Base-by-base conservation (phyloP, 2,888 invertebrate species). In the Scelioninae gen. 1 region DNA sequence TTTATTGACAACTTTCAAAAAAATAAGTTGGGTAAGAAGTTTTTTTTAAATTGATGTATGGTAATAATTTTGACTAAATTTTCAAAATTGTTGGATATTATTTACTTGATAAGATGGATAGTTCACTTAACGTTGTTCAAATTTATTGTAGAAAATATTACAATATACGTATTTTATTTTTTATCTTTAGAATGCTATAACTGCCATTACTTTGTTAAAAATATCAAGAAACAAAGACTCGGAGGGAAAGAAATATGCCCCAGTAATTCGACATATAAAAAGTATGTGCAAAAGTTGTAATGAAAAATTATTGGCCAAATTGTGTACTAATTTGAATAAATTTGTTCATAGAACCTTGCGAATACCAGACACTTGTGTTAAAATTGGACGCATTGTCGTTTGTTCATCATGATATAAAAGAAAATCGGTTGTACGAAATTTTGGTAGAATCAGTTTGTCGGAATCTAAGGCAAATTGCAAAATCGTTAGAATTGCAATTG, bases 371-470 rank as follows among this genome's bases (percentile, higher is more conserved):
- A 85, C 94, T 96, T 91, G 94, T 95, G 10, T 89, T 96, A 51
- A 93, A 94, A 88, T 93, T 97, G 78, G 96, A 97, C 91, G 94
- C 95, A 0, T 92, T 97, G 88, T 95, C 96, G 0, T 94, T 96
- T 89, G 94, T 96, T 8, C 95, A 95, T 87, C 93, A 94, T 71
- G 94, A 94, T 84, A 94, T 95, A 0, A 95, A 94, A 87, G 91
- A 95, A 45, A 92, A 94, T 75, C 94, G 95, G 51, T 90, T 97
- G 0, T 96, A 96, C 90, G 95, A 95, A 83, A 95, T 96, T 84
- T 92, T 97, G 5, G 95, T 96, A 5, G 96, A 96, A 90, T 95
- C 96, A 78, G 94, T 96, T 32, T 95, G 96, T 87, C 94, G 96
- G 45, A 95, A 96, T 72, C 93, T 97, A 56, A 93, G 94, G 84